Conservation (phyloP, 92 coral and sea anemone species). For the Paragorgia papillata region DNA sequence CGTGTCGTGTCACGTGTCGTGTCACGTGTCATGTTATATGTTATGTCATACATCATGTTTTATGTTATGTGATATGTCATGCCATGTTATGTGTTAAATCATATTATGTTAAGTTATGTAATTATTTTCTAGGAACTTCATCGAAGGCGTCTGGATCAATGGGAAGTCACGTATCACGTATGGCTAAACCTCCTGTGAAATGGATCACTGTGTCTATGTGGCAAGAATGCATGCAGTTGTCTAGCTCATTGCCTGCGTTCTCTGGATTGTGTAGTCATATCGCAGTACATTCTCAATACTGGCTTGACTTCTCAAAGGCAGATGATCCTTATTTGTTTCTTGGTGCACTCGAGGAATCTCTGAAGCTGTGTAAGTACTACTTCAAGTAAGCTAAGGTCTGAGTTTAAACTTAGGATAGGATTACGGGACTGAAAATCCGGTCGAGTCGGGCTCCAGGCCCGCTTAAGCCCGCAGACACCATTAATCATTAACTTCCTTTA, state of each 20-base stretch:
- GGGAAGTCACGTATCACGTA: conserved; percentile 72
- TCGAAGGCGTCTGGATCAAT: conserved; percentile 68
- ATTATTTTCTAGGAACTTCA: conserved; percentile 61
- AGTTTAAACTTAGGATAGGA: too few relatives aligned
- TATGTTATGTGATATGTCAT: background rate
- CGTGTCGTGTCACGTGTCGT: too few relatives aligned
- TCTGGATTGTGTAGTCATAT: conserved; percentile 87
- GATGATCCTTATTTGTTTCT: conserved; percentile 71
- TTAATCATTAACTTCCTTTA: too few relatives aligned
- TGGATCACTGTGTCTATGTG: conserved; percentile 90
- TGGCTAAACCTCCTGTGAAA: conserved; percentile 82
- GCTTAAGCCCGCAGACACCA: too few relatives aligned
- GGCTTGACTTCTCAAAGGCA: conserved; percentile 70
- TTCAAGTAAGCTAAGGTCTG: too few relatives aligned
- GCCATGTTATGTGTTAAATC: too few relatives aligned
- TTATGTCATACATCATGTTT: too few relatives aligned
- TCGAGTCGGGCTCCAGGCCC: too few relatives aligned
- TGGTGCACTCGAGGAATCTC: conserved; percentile 4
- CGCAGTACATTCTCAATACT: conserved; percentile 70
- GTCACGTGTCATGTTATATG: too few relatives aligned
- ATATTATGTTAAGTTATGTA: too few relatives aligned
- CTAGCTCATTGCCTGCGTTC: conserved; percentile 68
- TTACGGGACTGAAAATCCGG: too few relatives aligned
- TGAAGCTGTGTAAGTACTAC: conserved; percentile 5
- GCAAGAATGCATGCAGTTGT: conserved; percentile 88